Evolutionary conservation across 2,888 invertebrate species (phyloP).

Genomic region (Harpalus rubripes): DNA sequence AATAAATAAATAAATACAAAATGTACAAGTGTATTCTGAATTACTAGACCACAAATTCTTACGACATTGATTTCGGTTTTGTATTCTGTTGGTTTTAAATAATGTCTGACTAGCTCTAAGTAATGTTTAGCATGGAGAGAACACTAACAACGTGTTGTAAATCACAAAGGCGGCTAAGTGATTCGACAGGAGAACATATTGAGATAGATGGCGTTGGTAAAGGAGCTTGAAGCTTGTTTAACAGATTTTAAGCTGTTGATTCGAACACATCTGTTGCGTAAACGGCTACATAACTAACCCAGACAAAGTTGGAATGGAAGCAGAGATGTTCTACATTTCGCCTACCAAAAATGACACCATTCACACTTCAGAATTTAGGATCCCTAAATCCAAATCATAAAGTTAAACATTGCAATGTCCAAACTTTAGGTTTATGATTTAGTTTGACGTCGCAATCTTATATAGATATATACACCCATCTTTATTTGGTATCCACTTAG

Average conservation of each 20-base stretch:
- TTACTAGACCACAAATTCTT: too few relatives aligned
- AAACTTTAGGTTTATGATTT: too few relatives aligned
- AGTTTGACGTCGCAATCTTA: too few relatives aligned
- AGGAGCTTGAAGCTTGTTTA: slow-evolving; percentile 52
- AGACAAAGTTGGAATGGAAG: slow-evolving; percentile 6
- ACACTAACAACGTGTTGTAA: slow-evolving; percentile 1
- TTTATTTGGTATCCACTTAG: too few relatives aligned
- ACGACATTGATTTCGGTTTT: too few relatives aligned
- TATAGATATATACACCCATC: too few relatives aligned
- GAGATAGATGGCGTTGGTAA: slow-evolving; percentile 56
- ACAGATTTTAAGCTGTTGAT: slow-evolving; percentile 65
- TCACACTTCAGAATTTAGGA: too few relatives aligned
- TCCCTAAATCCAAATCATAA: too few relatives aligned
- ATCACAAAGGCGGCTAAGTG: slow-evolving; percentile 4
- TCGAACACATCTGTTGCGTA: slow-evolving; percentile 65
- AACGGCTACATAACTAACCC: slow-evolving; percentile 43
- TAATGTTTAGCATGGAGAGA: not conserved
- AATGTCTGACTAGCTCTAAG: not conserved
- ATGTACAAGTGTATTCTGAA: too few relatives aligned
- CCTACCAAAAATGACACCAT: too few relatives aligned
- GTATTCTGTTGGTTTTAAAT: not conserved
- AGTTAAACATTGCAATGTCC: too few relatives aligned
- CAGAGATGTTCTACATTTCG: not conserved
- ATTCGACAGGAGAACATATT: slow-evolving; percentile 21
- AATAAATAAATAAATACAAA: too few relatives aligned